Percentiles rank a stretch among this genome's conserved stretches.
Conservation (phyloP, 2,113 vertebrate genomes). For the Zeus faber region DNA sequence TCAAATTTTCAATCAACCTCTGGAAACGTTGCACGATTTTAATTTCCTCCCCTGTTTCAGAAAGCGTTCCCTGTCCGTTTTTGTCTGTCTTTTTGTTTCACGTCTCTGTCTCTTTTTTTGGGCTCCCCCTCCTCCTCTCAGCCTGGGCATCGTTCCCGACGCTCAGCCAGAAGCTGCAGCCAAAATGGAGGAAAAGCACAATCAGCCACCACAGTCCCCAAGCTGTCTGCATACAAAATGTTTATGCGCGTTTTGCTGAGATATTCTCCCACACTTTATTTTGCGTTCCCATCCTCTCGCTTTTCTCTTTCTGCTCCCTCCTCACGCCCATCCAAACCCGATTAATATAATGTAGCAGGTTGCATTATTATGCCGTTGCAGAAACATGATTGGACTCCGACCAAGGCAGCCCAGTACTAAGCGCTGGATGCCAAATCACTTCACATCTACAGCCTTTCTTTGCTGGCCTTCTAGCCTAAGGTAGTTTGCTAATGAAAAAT, state of each 20-base stretch:
- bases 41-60: constrained; percentile 62
- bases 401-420: background rate
- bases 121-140: constrained; percentile 20
- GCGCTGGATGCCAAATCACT: background rate
- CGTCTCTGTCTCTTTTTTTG: constrained; percentile 44
- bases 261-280: constrained; percentile 25
- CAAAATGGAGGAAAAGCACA: constrained; percentile 74
- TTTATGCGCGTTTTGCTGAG: constrained; percentile 37
- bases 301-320: constrained; percentile 16
- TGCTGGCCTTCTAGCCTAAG: background rate
- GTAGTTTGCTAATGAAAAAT: background rate
- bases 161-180: constrained; percentile 59
- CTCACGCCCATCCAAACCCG: constrained; percentile 19
- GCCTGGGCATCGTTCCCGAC: constrained; percentile 63
- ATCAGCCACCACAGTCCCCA: constrained; percentile 58
- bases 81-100: constrained; percentile 1
- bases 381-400: constrained; percentile 10
- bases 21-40: constrained; percentile 48
- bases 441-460: background rate
- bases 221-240: constrained; percentile 50
- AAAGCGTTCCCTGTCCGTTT: constrained; percentile 50
- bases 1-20: constrained; percentile 56
- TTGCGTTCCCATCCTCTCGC: constrained; percentile 23
- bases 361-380: constrained; percentile 12
- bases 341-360: constrained; percentile 25